Conservation (phyloP, 2,113 vertebrate species). For the Phyllostomus hastatus region DNA sequence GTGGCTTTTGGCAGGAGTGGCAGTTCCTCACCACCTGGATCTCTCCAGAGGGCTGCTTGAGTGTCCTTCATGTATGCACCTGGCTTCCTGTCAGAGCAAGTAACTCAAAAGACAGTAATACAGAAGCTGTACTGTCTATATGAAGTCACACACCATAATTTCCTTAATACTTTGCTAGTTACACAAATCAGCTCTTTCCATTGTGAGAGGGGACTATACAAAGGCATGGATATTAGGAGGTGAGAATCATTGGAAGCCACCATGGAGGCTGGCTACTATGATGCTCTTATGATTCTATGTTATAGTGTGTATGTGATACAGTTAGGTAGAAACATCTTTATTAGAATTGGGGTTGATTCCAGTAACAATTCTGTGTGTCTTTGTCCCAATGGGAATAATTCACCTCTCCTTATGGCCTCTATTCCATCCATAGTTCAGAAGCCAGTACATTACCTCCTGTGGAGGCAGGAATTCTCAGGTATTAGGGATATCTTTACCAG, state of each 20-base stretch:
- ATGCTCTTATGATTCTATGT: neutral
- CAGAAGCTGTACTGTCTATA: neutral
- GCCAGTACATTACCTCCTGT: neutral
- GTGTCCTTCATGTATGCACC: neutral
- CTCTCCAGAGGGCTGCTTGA: neutral
- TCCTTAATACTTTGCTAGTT: neutral
- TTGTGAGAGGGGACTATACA: neutral
- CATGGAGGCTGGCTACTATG: neutral
- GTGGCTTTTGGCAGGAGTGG: neutral
- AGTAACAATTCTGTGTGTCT: neutral
- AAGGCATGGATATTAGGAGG: too few species aligned
- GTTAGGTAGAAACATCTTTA: neutral
- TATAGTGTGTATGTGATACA: neutral
- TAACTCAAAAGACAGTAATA: neutral
- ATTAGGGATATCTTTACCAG: too few species aligned
- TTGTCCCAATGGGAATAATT: neutral
- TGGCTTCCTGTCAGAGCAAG: neutral
- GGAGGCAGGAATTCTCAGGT: neutral
- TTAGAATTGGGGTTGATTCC: neutral
- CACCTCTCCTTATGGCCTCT: neutral
- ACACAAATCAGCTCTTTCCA: neutral
- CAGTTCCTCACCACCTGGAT: neutral
- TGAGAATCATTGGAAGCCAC: neutral
- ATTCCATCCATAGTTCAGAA: neutral
- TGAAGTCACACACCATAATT: neutral